Evolutionary conservation across 1,140 invertebrate genomes (phyloP).

Genomic region (Micrasema minimum): DNA sequence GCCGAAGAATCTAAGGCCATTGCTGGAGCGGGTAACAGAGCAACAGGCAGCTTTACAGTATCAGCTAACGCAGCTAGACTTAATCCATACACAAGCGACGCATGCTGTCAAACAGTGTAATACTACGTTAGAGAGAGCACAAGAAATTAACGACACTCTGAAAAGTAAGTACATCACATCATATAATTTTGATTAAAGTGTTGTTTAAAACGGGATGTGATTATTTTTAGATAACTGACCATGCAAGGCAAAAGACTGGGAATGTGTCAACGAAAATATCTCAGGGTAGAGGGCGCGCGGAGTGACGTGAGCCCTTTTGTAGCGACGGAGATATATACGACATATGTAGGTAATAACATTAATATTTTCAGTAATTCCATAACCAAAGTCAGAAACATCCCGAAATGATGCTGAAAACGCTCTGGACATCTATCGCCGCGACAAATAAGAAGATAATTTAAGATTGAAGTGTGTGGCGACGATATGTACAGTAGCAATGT

Average conservation of each 20-base stretch:
- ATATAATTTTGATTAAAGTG: too few relatives aligned
- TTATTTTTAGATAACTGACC: background rate
- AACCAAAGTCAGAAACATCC: constrained; percentile 85
- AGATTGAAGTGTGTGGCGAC: too few relatives aligned
- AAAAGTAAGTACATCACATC: constrained; percentile 81
- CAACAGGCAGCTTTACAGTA: constrained; percentile 72
- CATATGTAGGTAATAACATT: too few relatives aligned
- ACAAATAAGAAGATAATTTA: constrained; percentile 76
- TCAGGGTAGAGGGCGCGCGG: too few relatives aligned
- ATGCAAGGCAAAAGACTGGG: background rate
- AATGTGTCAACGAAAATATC: too few relatives aligned
- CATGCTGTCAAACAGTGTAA: constrained; percentile 86
- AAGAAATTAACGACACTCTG: constrained; percentile 85
- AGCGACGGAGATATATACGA: too few relatives aligned
- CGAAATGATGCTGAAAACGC: constrained; percentile 78
- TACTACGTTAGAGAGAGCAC: constrained; percentile 86
- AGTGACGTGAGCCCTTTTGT: too few relatives aligned
- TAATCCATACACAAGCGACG: constrained; percentile 78
- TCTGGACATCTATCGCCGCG: constrained; percentile 77
- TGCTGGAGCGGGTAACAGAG: constrained; percentile 73
- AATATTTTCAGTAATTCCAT: constrained; percentile 81
- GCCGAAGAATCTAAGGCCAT: constrained; percentile 66
- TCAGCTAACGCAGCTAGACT: constrained; percentile 72
- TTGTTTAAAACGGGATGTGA: background rate
- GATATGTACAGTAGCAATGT: constrained; percentile 74